phyloP scores from a whole-genome alignment of 2,888 invertebrate genomes.

The Maniola hyperantus region DNA sequence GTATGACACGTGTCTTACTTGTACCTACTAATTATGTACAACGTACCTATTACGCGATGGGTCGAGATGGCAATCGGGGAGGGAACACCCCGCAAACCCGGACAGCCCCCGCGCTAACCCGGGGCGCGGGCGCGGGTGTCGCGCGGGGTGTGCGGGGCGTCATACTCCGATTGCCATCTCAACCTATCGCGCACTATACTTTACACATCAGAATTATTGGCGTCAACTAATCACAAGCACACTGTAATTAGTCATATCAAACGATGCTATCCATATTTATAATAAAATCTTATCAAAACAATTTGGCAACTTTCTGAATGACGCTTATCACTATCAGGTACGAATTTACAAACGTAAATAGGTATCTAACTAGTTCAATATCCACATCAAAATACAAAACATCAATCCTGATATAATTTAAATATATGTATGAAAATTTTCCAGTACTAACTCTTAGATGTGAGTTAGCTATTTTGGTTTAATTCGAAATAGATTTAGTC shows the following conservation, averaged over 20 bases:
- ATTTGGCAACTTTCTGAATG: constrained; percentile 17
- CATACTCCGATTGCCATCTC: no score
- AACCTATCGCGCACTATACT: no score
- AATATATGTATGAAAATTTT: neutral
- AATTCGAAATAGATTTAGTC: constrained; percentile 62
- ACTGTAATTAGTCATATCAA: constrained; percentile 4
- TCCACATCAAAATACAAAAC: constrained; percentile 5
- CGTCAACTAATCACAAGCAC: neutral
- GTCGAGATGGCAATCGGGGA: no score
- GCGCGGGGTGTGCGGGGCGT: no score
- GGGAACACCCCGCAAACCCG: no score
- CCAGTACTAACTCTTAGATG: constrained; percentile 9
- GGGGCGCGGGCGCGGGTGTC: no score
- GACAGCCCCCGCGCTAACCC: no score
- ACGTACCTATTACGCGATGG: no score
- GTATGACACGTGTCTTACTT: no score
- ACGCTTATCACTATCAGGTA: constrained; percentile 16
- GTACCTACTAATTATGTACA: no score
- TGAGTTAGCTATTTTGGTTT: constrained; percentile 56
- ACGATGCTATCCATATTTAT: neutral
- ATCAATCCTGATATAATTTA: neutral
- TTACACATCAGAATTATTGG: no score
- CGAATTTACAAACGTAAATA: constrained; percentile 13
- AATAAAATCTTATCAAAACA: constrained; percentile 15
- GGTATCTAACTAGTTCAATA: neutral